Evolutionary conservation across 2,113 vertebrate species (phyloP).

Genomic region (Oceanites oceanicus): DNA sequence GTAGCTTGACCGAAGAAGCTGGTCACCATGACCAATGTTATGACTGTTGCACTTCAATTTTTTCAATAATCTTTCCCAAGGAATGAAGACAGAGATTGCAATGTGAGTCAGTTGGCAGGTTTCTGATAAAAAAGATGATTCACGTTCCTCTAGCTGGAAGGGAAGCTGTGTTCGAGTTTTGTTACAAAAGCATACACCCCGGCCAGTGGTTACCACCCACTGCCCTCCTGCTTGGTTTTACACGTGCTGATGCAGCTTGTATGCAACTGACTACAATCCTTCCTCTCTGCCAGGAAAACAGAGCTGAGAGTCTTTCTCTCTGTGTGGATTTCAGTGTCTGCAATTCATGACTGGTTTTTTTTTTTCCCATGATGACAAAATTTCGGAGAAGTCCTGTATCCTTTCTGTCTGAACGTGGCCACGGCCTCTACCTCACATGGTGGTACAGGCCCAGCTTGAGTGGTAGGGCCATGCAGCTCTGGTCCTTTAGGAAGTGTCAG

Average conservation of each 20-base stretch:
- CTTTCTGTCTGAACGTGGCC: background rate
- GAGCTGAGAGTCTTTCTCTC: background rate
- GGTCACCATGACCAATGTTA: background rate
- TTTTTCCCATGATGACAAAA: background rate
- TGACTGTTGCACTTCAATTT: background rate
- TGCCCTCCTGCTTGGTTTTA: background rate
- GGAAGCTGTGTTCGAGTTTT: background rate
- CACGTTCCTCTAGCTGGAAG: background rate
- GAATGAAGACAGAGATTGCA: background rate
- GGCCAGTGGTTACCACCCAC: background rate
- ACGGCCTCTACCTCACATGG: background rate
- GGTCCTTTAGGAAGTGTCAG: background rate
- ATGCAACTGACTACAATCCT: background rate
- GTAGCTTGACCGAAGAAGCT: background rate
- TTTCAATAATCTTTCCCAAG: background rate
- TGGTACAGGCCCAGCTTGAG: background rate
- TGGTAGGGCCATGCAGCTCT: background rate
- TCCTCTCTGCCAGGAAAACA: background rate
- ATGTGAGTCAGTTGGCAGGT: background rate
- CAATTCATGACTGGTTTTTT: background rate
- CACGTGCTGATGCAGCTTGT: background rate
- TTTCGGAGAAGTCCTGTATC: background rate
- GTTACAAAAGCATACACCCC: background rate
- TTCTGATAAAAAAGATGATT: background rate
- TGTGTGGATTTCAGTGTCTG: background rate